Evolutionary conservation across 2,888 invertebrate species (phyloP).

Genomic region (Apamea anceps): DNA sequence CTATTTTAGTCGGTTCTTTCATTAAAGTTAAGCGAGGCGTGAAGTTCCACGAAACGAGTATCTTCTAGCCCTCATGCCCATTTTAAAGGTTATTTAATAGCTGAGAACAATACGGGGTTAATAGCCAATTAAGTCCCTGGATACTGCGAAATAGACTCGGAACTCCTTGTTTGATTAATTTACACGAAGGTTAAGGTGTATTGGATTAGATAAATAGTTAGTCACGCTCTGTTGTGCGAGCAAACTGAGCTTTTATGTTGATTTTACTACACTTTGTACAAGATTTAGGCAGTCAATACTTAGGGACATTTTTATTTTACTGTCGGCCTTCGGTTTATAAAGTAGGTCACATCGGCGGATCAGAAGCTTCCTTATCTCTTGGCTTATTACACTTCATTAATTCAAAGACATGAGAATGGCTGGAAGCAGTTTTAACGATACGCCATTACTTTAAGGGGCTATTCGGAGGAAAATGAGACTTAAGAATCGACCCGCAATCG

Average conservation of each 20-base stretch:
- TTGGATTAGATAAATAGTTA: constrained; percentile 43
- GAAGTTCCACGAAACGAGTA: constrained; percentile 54
- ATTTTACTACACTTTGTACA: constrained; percentile 12
- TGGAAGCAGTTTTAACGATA: constrained; percentile 77
- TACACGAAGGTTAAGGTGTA: constrained; percentile 47
- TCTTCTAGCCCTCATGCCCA: constrained; percentile 42
- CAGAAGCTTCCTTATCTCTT: constrained; percentile 56
- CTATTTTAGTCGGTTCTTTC: constrained; percentile 63
- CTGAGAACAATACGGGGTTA: constrained; percentile 57
- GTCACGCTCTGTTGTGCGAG: constrained; percentile 12
- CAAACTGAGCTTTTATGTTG: constrained; percentile 23
- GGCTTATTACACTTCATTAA: constrained; percentile 82
- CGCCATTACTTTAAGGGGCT: constrained; percentile 78
- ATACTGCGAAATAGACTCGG: constrained; percentile 31
- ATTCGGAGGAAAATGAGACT: constrained; percentile 75
- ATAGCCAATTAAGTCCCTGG: constrained; percentile 53
- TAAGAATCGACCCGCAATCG: constrained; percentile 69
- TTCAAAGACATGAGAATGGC: constrained; percentile 75
- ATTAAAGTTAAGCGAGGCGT: constrained; percentile 61
- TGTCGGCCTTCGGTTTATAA: constrained; percentile 4
- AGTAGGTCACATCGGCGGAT: constrained; percentile 40
- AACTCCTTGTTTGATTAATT: constrained; percentile 57
- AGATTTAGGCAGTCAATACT: not conserved
- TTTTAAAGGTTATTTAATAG: constrained; percentile 63
- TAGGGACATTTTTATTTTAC: constrained; percentile 19